phyloP scores from a whole-genome alignment of 2,113 vertebrate genomes.

The zebrafish (Danio rerio) region GRCz12tu NC_133193.1:53710001-53710500 shows the following conservation, averaged over 20 bases:
- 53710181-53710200: conserved; percentile 72
- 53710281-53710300: conserved; percentile 29
- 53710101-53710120: no score
- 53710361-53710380: conserved; percentile 64
- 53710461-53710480: neutral
- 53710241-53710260: conserved; percentile 36
- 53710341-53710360: conserved; percentile 18
- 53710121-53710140: no score
- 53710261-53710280: neutral
- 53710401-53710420: conserved; percentile 70
- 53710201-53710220: conserved; percentile 57
- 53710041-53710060: no score
- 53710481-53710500: conserved; percentile 24
- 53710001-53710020: no score
- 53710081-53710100: no score
- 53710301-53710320: conserved; percentile 48
- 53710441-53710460: neutral
- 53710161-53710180: conserved; percentile 63
- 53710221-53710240: conserved; percentile 28
- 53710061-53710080: no score
- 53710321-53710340: no score
- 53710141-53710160: no score
- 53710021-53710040: no score
- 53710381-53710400: conserved; percentile 71
- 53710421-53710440: conserved; percentile 70